Percentiles rank a stretch among this genome's conserved stretches.
phyloP scores from a whole-genome alignment of 2,888 invertebrate species.

The Habroteleia sp. region DNA sequence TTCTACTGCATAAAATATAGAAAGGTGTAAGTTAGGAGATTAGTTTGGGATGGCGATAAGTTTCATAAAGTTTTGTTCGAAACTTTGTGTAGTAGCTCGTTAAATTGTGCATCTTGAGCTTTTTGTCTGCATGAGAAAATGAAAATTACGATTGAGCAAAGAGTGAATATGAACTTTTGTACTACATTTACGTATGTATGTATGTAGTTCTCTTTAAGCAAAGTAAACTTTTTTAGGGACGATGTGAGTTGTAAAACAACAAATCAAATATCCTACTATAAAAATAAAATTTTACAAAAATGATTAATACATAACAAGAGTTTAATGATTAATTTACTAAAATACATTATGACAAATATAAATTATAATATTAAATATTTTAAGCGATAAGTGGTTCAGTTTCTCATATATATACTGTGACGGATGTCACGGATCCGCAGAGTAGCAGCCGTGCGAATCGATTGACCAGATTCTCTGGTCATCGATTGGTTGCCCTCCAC shows the following conservation, averaged over 20 bases:
- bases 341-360: no score
- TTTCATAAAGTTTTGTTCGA: slow-evolving; percentile 47
- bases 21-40: slow-evolving; percentile 28
- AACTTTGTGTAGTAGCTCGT: slow-evolving; percentile 46
- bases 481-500: no score
- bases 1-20: slow-evolving; percentile 9
- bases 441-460: no score
- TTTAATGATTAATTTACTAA: no score
- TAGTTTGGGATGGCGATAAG: slow-evolving; percentile 34
- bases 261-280: no score
- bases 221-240: slow-evolving; percentile 16
- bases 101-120: slow-evolving; percentile 50
- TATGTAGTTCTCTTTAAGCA: slow-evolving; percentile 7
- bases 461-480: no score
- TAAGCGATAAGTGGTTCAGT: no score
- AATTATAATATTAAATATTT: no score
- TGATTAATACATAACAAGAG: no score
- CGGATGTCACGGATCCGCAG: no score
- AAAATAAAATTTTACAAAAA: no score
- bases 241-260: not conserved
- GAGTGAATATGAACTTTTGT: slow-evolving; percentile 43
- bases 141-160: slow-evolving; percentile 47
- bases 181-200: slow-evolving; percentile 22
- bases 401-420: no score
- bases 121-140: slow-evolving; percentile 40